Evolutionary conservation across 2,797 vertebrate species (phyloP), one percentile per base, ranked within the genome.

Genomic region (Pteropus rufus): DNA sequence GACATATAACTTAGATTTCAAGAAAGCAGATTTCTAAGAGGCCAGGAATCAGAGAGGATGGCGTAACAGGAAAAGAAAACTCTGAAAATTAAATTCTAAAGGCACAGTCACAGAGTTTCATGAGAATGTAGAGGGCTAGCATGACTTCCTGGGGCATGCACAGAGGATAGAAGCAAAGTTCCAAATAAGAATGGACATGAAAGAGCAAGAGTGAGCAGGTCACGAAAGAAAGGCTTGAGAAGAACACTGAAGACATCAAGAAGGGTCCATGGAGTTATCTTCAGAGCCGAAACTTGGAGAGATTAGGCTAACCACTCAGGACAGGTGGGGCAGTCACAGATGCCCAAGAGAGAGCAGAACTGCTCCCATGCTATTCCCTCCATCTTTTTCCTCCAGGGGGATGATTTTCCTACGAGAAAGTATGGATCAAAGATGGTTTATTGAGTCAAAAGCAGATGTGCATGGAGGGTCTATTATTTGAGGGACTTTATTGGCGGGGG

Each of bases 11-110:
- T 91, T 10, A 16, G 62, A 49, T 62, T 92, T 95, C 52, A 89
- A 91, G 67, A 82, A 97, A 93, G 60, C 75, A 92, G 75, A 29
- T 75, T 87, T 91, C 73, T 36, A 46, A 84, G 64, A 83, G 64
- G 49, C 19, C 58, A n/a, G 49, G 76, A 76, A 46, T 23, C 60
- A 81, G 54, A 94, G 29, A 49, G 34, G 44, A 10, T 23, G 75
- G 26, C 26, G 56, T 60, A 16, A 31, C 7, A 23, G 67, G 31
- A 26, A 88, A 81, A 92, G 67, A 75, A 94, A 82, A 75, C 34
- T 31, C 34, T 54, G 80, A 80, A 80, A 87, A 77, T 58, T 34
- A 86, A 81, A n/a, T 16, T 72, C 69, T 65, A 44, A 64, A 65
- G 67, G 64, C 52, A 18, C 16, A 87, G 46, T 60, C 36, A 18